Conservation (phyloP, 2,888 invertebrate species). For the Clivina fossor region DNA sequence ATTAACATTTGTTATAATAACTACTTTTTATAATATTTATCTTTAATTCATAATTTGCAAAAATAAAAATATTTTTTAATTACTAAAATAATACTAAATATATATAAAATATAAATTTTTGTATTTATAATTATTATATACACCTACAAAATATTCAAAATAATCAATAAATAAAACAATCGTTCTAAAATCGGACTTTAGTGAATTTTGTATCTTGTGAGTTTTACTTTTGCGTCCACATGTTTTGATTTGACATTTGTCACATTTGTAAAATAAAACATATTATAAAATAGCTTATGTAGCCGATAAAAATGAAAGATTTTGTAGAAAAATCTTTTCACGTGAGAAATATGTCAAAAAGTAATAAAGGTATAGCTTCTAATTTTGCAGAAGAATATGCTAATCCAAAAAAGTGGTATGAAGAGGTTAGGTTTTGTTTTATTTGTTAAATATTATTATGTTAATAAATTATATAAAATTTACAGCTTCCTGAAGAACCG, state of each 20-base stretch:
- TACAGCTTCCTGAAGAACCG: conserved; percentile 59
- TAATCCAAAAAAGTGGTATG: conserved; percentile 66
- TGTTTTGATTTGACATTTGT: no score
- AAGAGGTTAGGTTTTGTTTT: conserved; percentile 54
- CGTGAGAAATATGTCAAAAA: conserved; percentile 3
- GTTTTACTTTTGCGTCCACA: no score
- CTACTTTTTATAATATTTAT: no score
- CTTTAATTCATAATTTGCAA: no score
- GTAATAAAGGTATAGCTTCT: conserved; percentile 20
- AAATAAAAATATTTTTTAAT: no score
- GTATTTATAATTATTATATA: not conserved
- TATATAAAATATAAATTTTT: no score
- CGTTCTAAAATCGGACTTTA: not conserved
- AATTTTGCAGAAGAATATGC: conserved; percentile 55
- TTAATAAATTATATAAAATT: conserved; percentile 12
- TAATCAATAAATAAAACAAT: not conserved
- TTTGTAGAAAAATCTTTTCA: conserved; percentile 7
- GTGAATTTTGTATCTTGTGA: not conserved
- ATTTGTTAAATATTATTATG: conserved; percentile 17
- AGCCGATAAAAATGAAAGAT: conserved; percentile 14
- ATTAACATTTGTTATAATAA: no score
- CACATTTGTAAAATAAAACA: no score
- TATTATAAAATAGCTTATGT: no score
- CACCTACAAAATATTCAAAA: not conserved
- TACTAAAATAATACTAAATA: no score